A percentile compares a stretch with the other conserved stretches of the same genome.
Conservation (phyloP, 2,888 invertebrate genomes). For the Ornithoptera alexandrae region DNA sequence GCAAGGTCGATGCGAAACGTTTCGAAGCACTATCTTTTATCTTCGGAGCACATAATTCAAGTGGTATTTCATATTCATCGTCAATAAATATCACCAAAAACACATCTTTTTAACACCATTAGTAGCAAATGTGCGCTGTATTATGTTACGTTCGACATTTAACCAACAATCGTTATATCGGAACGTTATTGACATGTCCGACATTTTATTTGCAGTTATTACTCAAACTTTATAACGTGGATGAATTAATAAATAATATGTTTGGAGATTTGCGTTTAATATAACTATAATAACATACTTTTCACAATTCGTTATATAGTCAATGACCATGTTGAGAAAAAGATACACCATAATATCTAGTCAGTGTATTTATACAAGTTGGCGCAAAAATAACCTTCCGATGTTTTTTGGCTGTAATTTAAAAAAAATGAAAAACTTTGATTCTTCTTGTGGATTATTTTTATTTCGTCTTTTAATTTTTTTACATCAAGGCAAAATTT, state of each 20-base stretch:
- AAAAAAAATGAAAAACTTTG: no score
- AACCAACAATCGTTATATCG: conserved; percentile 12
- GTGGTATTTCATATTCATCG: conserved; percentile 27
- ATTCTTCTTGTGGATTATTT: no score
- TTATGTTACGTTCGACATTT: conserved; percentile 26
- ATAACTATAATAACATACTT: background rate
- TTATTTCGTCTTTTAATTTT: no score
- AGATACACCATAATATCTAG: no score
- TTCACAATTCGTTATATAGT: background rate
- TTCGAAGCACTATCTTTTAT: conserved; percentile 27
- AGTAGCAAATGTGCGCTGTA: conserved; percentile 25
- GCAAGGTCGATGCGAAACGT: conserved; percentile 27
- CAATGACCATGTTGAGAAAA: no score
- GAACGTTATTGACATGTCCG: conserved; percentile 25
- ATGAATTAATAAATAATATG: conserved; percentile 1
- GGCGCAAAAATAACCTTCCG: no score
- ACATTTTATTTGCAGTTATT: conserved; percentile 24
- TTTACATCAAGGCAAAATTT: no score
- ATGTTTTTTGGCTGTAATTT: no score
- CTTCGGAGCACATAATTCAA: conserved; percentile 27
- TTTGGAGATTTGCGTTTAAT: conserved; percentile 6
- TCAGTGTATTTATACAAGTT: no score
- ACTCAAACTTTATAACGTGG: conserved; percentile 4
- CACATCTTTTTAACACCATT: conserved; percentile 30
- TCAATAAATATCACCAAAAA: conserved; percentile 27